Percentiles rank a stretch among this genome's conserved stretches.
phyloP scores from a whole-genome alignment of 1,140 invertebrate genomes.

The Lycorma delicatula region DNA sequence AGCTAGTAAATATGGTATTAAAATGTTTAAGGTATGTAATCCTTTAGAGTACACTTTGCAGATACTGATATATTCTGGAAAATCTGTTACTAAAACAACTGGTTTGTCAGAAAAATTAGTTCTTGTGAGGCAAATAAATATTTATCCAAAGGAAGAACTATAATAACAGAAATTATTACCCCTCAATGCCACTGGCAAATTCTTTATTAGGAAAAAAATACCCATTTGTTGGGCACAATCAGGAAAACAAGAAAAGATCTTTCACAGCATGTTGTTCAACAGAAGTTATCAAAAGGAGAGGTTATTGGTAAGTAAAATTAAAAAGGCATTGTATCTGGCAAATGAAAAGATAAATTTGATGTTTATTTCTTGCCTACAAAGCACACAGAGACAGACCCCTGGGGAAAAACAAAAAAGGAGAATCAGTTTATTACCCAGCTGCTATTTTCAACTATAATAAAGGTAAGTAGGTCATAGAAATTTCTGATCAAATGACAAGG shows the following conservation, averaged over 20 bases:
- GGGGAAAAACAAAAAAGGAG: background rate
- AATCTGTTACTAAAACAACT: background rate
- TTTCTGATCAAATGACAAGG: background rate
- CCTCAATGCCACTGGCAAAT: background rate
- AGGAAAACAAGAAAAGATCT: too few species aligned
- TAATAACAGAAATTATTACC: background rate
- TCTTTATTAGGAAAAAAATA: background rate
- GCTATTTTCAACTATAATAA: background rate
- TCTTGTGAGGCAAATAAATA: background rate
- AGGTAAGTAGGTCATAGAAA: background rate
- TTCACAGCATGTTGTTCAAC: too few species aligned
- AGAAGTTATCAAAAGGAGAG: background rate
- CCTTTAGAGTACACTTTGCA: background rate
- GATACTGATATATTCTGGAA: background rate
- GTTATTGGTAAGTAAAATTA: background rate
- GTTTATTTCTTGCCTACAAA: background rate
- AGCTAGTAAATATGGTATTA: background rate
- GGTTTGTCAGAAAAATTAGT: background rate
- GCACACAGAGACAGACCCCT: background rate
- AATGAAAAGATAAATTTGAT: too few species aligned
- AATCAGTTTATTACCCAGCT: background rate
- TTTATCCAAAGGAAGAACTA: background rate
- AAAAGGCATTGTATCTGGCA: background rate
- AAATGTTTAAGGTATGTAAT: background rate
- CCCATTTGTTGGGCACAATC: background rate